Evolutionary conservation across 2,113 vertebrate genomes (phyloP).

Genomic region (Amia ocellicauda): DNA sequence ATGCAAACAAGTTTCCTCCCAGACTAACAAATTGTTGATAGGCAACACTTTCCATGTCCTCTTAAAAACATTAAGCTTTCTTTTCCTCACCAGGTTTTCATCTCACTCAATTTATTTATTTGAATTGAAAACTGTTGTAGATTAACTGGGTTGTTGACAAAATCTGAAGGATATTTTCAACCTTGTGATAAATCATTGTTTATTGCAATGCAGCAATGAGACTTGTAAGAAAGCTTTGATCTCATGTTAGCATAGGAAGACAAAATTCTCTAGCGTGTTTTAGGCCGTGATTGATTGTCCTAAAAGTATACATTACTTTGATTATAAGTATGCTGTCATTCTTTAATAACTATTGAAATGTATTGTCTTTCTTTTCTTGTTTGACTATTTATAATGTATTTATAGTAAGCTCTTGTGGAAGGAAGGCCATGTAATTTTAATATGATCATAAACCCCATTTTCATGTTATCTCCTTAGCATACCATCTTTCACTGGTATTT

Average conservation of each 20-base stretch:
- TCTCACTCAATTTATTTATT: slow-evolving; percentile 24
- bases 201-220: background rate
- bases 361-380: background rate
- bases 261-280: no score
- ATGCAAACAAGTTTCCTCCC: background rate
- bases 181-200: slow-evolving; percentile 12
- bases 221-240: background rate
- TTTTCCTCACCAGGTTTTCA: slow-evolving; percentile 16
- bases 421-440: no score
- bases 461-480: no score
- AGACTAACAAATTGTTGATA: slow-evolving; percentile 5
- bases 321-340: background rate
- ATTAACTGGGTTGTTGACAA: slow-evolving; percentile 16
- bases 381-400: no score
- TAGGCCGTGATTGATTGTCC: no score
- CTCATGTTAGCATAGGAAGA: background rate
- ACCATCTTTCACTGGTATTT: no score
- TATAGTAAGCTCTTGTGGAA: no score
- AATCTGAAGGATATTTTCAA: slow-evolving; percentile 4
- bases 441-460: no score
- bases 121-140: slow-evolving; percentile 7
- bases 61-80: slow-evolving; percentile 10
- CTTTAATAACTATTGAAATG: background rate
- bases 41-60: slow-evolving; percentile 9
- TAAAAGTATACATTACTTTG: no score